These are phyloP conservation scores for Macrophya annulata DNA, from an alignment of 2,888 invertebrate genomes.

Conservation along the genomic window DNA sequence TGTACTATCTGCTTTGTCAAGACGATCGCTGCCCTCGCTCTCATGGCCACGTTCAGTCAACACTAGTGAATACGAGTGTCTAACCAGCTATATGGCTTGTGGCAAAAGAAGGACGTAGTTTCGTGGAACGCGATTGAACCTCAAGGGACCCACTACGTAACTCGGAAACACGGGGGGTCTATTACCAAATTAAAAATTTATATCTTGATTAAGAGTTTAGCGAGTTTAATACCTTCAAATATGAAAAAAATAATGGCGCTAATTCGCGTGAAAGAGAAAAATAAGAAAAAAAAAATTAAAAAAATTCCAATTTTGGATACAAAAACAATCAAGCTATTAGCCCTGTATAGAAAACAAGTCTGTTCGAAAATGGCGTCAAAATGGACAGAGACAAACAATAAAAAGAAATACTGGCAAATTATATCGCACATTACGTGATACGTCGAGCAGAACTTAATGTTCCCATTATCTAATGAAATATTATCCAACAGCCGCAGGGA, in stretches of 20 bases:
- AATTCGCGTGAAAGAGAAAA: background rate
- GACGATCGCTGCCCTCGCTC: background rate
- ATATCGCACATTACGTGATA: conserved; percentile 18
- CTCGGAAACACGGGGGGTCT: conserved; percentile 25
- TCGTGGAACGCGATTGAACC: conserved; percentile 33
- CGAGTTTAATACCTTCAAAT: conserved; percentile 8
- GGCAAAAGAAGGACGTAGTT: conserved; percentile 6
- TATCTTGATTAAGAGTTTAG: conserved; percentile 38
- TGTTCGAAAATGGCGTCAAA: background rate
- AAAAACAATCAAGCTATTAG: conserved; percentile 2
- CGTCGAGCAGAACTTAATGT: conserved; percentile 6
- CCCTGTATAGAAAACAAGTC: background rate
- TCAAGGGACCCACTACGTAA: conserved; percentile 31
- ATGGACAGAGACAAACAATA: background rate
- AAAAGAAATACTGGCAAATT: background rate
- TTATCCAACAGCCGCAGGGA: background rate
- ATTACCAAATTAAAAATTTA: conserved; percentile 52
- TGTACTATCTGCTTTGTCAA: background rate
- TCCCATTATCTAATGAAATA: conserved; percentile 32
- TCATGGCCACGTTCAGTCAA: conserved; percentile 18
- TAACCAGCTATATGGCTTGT: background rate
- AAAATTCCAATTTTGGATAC: background rate
- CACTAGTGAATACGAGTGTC: conserved; percentile 2
- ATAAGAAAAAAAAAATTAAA: background rate
- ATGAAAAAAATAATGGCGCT: background rate